These are phyloP conservation scores for Pantherophis vulpinus DNA, from an alignment of 2,797 vertebrate species.

Conservation along the genomic window DNA sequence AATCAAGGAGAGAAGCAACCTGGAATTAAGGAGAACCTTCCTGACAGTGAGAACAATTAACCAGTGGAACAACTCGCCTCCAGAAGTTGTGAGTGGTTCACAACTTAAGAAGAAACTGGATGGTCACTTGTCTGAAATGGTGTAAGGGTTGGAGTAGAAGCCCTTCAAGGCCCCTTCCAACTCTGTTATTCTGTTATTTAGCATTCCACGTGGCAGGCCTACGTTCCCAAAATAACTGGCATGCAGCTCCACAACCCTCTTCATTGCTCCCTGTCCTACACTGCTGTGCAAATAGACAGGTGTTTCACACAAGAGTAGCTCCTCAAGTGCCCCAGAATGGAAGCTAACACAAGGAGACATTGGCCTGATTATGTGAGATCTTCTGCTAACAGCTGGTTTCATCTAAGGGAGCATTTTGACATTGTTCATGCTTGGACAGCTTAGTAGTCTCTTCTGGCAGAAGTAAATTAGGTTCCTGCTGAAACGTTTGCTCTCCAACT, in stretches of 20 bases:
- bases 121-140: neutral
- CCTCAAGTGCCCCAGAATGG: neutral
- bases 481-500: conserved; percentile 71
- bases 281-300: neutral
- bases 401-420: conserved; percentile 55
- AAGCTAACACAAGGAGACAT: neutral
- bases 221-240: conserved; percentile 38
- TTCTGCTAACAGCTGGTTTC: conserved; percentile 54
- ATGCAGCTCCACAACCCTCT: neutral
- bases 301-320: neutral
- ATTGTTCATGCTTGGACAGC: conserved; percentile 60
- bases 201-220: conserved; percentile 50
- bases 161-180: neutral
- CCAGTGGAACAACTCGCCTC: too few relatives aligned
- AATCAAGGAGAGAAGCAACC: neutral
- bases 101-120: neutral
- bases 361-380: conserved; percentile 36
- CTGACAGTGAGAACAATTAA: neutral
- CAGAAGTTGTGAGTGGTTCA: neutral
- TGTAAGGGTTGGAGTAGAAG: neutral
- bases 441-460: conserved; percentile 66
- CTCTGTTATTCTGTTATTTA: conserved; percentile 44
- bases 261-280: neutral
- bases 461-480: conserved; percentile 70
- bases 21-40: neutral